Conservation (phyloP, 30 jellyfish, hydroid and myxozoan species). For the Aurelia aurita complex sp. Pacific region DNA sequence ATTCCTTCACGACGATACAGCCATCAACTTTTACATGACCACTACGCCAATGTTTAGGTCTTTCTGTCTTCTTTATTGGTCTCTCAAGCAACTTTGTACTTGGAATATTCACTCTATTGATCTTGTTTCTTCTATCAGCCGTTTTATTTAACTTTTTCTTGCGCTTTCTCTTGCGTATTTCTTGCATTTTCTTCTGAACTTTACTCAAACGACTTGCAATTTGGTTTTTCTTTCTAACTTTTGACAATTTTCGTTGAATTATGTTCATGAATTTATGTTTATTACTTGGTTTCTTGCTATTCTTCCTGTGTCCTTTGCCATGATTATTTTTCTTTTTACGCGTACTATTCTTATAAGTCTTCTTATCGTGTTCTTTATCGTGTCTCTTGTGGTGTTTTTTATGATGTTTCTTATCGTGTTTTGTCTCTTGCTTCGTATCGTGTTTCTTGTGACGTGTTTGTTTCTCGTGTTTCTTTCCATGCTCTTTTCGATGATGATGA, state of each 20-base stretch:
- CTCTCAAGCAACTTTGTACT: conserved; percentile 19
- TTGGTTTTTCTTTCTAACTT: conserved; percentile 56
- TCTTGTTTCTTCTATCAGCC: conserved; percentile 2
- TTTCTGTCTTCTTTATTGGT: conserved; percentile 20
- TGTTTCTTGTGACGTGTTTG: too few species aligned
- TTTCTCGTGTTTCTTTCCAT: too few species aligned
- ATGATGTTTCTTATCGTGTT: too few species aligned
- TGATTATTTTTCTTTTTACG: neutral
- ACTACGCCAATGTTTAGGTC: conserved; percentile 63
- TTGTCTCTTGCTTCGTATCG: too few species aligned
- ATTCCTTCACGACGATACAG: conserved; percentile 40
- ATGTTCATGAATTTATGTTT: conserved; percentile 66
- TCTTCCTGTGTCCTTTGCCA: neutral
- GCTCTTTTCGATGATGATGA: neutral
- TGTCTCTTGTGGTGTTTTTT: too few species aligned
- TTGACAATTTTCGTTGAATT: conserved; percentile 43
- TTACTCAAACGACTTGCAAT: conserved; percentile 52
- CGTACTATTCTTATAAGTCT: neutral
- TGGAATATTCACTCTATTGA: neutral
- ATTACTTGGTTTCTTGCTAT: neutral
- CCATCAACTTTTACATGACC: conserved; percentile 31
- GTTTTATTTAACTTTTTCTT: neutral
- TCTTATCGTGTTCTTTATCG: too few species aligned
- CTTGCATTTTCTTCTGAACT: conserved; percentile 41
- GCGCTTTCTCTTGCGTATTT: conserved; percentile 31